Base-by-base conservation (phyloP, 1,140 invertebrate genomes). In the Orius laevigatus region DNA sequence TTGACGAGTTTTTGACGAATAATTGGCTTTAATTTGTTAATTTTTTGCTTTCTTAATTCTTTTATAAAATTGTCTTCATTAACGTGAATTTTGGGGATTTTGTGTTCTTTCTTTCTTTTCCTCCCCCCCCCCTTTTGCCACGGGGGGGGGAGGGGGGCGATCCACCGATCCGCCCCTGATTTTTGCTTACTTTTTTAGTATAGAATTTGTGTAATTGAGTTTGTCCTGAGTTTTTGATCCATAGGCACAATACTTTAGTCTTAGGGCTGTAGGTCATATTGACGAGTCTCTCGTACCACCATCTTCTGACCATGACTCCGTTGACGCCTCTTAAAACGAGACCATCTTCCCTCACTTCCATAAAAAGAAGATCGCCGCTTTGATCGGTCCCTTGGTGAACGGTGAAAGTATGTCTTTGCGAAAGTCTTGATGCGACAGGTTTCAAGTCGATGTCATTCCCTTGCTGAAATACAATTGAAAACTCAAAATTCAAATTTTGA, bases 221-320 rank as follows among this genome's bases (percentile, higher is more conserved):
- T 61, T 89, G 83, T 9, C 84, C 86, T 2, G 85, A 86, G 58
- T 84, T 87, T 55, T 82, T 74, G 50, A 85, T 76, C 91, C 94
- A 98, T 38, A 98, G 72, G 68, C 94, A 98, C 41, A 99, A 69
- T 11, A 98, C 85, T 66, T 90, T 87, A 58, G 87, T 98, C 69
- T 97, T 98, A 0, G 95, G 96, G 57, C 92, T 94, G 64, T 94
- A 99, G 0, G 94, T 98, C 91, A 99, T 98, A 62, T 99, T 99
- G 9, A 99, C 92, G 16, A 99, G 70, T 46, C 93, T 72, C 63
- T 99, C 95, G 69, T 92, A 99, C 93, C 94, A 99, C 93, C 94
- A 98, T 64, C 85, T 72, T 63, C 98, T 94, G 42, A 95, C 82
- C 57, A 98, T 97, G 5, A 90, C 81, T 63, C 94, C 89, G 60